A percentile compares a stretch with the other conserved stretches of the same genome.
These are phyloP conservation scores for Dinothrombium tinctorium DNA, from an alignment of 1,140 invertebrate species.

Conservation along the genomic window DNA sequence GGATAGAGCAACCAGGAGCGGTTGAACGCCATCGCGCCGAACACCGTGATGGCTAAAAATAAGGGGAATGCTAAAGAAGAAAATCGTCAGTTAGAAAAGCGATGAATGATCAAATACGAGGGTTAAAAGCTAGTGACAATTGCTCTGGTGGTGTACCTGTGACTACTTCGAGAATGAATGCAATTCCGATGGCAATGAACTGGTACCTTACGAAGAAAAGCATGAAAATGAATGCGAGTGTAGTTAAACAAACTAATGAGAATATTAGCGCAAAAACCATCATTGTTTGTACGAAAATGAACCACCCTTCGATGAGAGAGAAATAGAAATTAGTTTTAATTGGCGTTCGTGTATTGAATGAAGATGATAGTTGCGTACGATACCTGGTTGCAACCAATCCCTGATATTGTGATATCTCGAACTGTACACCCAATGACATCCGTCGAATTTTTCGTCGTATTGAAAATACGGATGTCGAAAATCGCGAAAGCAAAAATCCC, in stretches of 20 bases:
- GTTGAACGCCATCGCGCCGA: slow-evolving; percentile 63
- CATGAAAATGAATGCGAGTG: slow-evolving; percentile 39
- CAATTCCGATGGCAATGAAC: slow-evolving; percentile 44
- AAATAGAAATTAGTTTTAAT: slow-evolving; percentile 1
- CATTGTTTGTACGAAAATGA: slow-evolving; percentile 73
- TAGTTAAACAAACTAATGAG: too few species aligned
- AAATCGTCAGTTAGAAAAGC: not conserved
- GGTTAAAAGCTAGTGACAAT: not conserved
- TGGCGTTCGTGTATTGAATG: not conserved
- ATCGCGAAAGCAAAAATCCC: slow-evolving; percentile 87
- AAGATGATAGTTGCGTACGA: slow-evolving; percentile 17
- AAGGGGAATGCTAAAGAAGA: slow-evolving; percentile 13
- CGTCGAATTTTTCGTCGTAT: slow-evolving; percentile 64
- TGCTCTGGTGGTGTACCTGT: slow-evolving; percentile 32
- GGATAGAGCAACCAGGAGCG: slow-evolving; percentile 84
- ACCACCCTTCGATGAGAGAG: slow-evolving; percentile 39
- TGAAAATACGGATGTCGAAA: slow-evolving; percentile 69
- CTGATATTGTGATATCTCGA: slow-evolving; percentile 68
- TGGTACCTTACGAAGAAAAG: slow-evolving; percentile 52
- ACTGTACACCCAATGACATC: slow-evolving; percentile 82
- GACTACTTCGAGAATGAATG: slow-evolving; percentile 36
- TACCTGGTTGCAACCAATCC: slow-evolving; percentile 69
- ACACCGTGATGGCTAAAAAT: slow-evolving; percentile 56
- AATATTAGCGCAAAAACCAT: slow-evolving; percentile 58
- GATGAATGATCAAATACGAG: slow-evolving; percentile 1